These are phyloP conservation scores for Cosmorhoe ocellata DNA, from an alignment of 2,888 invertebrate genomes.

Conservation along the genomic window DNA sequence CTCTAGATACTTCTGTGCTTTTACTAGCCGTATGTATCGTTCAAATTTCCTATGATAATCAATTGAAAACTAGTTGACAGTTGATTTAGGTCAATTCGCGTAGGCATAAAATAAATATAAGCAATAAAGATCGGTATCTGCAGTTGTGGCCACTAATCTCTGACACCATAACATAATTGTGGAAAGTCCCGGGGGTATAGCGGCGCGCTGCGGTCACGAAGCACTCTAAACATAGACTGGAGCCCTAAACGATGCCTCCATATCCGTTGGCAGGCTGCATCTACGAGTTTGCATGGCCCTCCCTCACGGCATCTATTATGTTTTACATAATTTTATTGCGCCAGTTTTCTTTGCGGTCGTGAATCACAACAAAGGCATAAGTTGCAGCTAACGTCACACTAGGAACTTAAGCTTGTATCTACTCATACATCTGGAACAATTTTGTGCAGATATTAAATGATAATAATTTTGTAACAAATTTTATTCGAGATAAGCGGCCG, in stretches of 20 bases:
- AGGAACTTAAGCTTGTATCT: no score
- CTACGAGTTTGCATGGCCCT: constrained; percentile 52
- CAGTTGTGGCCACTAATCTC: constrained; percentile 60
- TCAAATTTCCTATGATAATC: no score
- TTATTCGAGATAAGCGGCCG: constrained; percentile 4
- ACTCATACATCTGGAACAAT: not conserved
- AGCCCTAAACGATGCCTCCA: constrained; percentile 76
- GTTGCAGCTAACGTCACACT: not conserved
- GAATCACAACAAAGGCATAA: not conserved
- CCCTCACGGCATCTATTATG: constrained; percentile 17
- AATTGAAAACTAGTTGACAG: not conserved
- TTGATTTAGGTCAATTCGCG: constrained; percentile 19
- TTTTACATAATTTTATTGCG: constrained; percentile 5
- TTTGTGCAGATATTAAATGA: constrained; percentile 1
- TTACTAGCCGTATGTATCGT: no score
- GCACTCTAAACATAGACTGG: constrained; percentile 70
- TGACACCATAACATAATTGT: constrained; percentile 75
- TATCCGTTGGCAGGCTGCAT: constrained; percentile 67
- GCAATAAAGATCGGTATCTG: constrained; percentile 55
- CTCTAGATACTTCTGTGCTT: no score
- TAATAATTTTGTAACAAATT: constrained; percentile 19
- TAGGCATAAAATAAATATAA: constrained; percentile 53
- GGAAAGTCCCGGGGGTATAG: constrained; percentile 60
- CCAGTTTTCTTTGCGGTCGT: not conserved
- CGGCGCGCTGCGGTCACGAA: constrained; percentile 71